These are phyloP conservation scores for Steinernema hermaphroditum DNA, from an alignment of 2,888 invertebrate genomes.

Conservation along the genomic window DNA sequence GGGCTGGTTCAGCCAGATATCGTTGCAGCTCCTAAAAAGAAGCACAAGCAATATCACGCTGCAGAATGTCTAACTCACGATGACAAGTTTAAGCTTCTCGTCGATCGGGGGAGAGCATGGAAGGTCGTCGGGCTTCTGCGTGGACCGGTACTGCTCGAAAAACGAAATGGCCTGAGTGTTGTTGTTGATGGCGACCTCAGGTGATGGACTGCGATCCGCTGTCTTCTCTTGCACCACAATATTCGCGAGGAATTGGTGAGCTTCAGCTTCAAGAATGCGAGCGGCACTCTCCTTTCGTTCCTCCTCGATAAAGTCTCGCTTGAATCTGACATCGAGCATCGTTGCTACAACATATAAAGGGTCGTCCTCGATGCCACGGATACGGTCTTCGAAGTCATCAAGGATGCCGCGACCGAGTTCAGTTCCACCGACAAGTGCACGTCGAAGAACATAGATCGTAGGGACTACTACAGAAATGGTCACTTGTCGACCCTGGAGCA, in stretches of 20 bases:
- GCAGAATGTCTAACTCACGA: no score
- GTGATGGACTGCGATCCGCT: no score
- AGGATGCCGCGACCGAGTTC: background rate
- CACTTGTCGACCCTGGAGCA: background rate
- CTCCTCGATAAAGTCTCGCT: background rate
- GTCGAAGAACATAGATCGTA: background rate
- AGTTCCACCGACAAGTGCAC: background rate
- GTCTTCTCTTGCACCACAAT: no score
- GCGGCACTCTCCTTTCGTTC: background rate
- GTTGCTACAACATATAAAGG: background rate
- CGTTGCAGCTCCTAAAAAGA: no score
- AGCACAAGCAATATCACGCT: no score
- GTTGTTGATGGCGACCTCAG: no score
- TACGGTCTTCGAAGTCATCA: background rate
- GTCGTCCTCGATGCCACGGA: background rate
- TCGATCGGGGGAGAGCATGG: no score
- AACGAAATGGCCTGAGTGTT: no score
- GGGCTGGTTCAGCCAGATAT: background rate
- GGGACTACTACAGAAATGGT: background rate
- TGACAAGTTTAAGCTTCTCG: no score
- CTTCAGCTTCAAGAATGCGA: background rate
- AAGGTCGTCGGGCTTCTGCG: no score
- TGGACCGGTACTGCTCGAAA: no score
- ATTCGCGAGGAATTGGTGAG: no score
- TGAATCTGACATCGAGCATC: background rate